phyloP scores from a whole-genome alignment of 2,888 invertebrate species.

The Troides aeacus region DNA sequence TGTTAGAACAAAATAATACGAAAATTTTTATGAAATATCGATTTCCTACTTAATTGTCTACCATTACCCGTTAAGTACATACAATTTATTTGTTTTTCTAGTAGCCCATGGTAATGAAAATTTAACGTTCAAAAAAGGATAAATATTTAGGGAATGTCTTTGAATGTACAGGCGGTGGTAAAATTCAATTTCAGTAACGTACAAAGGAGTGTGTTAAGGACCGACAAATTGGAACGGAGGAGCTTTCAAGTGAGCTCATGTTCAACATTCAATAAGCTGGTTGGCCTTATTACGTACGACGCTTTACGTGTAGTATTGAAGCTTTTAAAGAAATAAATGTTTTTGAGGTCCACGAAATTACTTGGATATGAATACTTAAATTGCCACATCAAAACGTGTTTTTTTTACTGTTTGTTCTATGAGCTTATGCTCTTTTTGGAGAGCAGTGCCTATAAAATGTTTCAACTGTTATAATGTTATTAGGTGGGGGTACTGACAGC shows the following conservation, averaged over 20 bases:
- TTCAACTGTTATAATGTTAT: too few species aligned
- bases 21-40: too few species aligned
- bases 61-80: background rate
- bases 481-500: slow-evolving; percentile 83
- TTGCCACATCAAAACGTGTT: too few species aligned
- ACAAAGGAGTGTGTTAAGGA: slow-evolving; percentile 7
- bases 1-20: too few species aligned
- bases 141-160: slow-evolving; percentile 7
- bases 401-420: too few species aligned
- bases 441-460: too few species aligned
- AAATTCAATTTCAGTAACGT: slow-evolving; percentile 8
- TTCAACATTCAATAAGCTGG: background rate
- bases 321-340: background rate
- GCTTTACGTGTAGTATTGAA: background rate
- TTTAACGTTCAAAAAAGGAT: background rate
- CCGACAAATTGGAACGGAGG: background rate
- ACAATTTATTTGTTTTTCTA: background rate
- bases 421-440: too few species aligned
- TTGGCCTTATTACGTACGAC: slow-evolving; percentile 2
- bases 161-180: background rate
- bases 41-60: background rate
- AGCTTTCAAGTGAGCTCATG: slow-evolving; percentile 1
- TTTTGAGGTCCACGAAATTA: background rate
- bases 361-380: background rate
- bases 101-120: slow-evolving; percentile 3